Conservation (phyloP, 2,113 vertebrate genomes). For the Podilymbus podiceps region DNA sequence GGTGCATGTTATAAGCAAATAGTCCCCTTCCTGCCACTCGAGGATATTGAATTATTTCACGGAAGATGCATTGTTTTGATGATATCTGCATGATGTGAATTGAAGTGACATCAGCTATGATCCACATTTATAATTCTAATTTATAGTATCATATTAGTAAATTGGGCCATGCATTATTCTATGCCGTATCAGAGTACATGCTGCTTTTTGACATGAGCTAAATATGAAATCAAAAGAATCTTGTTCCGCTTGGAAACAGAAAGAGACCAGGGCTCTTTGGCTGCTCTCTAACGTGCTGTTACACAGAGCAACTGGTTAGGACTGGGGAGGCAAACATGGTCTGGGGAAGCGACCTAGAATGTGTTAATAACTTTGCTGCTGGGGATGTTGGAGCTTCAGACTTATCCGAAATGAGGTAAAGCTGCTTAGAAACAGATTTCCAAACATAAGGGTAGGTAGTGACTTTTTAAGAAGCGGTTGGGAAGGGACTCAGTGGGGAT, state of each 20-base stretch:
- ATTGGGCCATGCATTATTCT: not conserved
- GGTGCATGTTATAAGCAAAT: not conserved
- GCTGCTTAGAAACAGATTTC: conserved; percentile 22
- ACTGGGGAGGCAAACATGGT: not conserved
- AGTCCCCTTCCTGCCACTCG: conserved; percentile 36
- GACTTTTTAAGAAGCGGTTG: not conserved
- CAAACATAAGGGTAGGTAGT: not conserved
- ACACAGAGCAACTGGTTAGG: not conserved
- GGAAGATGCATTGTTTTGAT: conserved; percentile 48
- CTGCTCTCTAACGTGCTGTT: not conserved
- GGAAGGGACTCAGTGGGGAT: conserved; percentile 10
- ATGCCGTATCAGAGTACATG: not conserved
- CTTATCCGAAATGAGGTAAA: not conserved
- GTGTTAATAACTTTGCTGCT: not conserved
- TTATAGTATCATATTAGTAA: not conserved
- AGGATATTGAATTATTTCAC: conserved; percentile 35
- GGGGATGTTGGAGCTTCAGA: not conserved
- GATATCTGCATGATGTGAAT: conserved; percentile 38
- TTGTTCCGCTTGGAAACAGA: not conserved
- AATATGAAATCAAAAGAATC: not conserved
- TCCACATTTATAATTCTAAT: conserved; percentile 23
- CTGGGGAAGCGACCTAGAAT: not conserved
- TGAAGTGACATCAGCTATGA: conserved; percentile 34
- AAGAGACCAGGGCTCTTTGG: not conserved
- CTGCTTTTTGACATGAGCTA: not conserved